Evolutionary conservation across 92 coral and sea anemone species (phyloP).

Genomic region (Bergia sp.): DNA sequence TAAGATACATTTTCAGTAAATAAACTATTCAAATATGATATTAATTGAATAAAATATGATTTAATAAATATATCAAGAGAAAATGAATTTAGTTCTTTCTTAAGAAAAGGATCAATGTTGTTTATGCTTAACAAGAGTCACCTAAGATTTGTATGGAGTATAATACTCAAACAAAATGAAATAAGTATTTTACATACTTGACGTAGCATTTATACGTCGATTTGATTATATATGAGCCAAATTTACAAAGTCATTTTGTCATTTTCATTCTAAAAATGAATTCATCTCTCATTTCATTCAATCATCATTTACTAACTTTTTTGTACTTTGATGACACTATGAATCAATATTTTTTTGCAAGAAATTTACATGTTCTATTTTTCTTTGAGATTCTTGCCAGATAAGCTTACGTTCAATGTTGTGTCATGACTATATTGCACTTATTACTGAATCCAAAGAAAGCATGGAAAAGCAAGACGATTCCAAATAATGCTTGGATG

Average conservation of each 20-base stretch:
- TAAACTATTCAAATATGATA: slow-evolving; percentile 16
- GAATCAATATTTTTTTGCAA: slow-evolving; percentile 17
- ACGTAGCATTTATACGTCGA: slow-evolving; percentile 19
- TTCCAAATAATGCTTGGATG: slow-evolving; percentile 19
- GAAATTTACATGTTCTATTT: slow-evolving; percentile 17
- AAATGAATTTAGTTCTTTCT: slow-evolving; percentile 17
- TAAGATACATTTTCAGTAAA: slow-evolving; percentile 17
- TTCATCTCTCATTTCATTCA: slow-evolving; percentile 18
- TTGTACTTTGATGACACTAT: slow-evolving; percentile 18
- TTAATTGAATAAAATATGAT: slow-evolving; percentile 15
- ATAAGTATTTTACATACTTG: slow-evolving; percentile 17
- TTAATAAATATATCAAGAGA: slow-evolving; percentile 16
- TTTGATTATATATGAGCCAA: slow-evolving; percentile 17
- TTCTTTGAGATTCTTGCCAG: slow-evolving; percentile 19
- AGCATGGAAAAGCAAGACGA: slow-evolving; percentile 20
- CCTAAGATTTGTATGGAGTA: slow-evolving; percentile 19
- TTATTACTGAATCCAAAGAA: slow-evolving; percentile 17
- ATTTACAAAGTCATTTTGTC: slow-evolving; percentile 17
- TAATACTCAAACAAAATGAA: slow-evolving; percentile 17
- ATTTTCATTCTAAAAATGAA: slow-evolving; percentile 16
- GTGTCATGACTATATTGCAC: slow-evolving; percentile 19
- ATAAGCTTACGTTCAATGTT: slow-evolving; percentile 18
- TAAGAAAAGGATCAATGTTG: slow-evolving; percentile 18
- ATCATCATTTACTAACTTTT: slow-evolving; percentile 17
- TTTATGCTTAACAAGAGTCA: slow-evolving; percentile 14